Percentiles rank a stretch among this genome's conserved stretches.
phyloP scores from a whole-genome alignment of 2,113 vertebrate species.

The Anseranas semipalmata region DNA sequence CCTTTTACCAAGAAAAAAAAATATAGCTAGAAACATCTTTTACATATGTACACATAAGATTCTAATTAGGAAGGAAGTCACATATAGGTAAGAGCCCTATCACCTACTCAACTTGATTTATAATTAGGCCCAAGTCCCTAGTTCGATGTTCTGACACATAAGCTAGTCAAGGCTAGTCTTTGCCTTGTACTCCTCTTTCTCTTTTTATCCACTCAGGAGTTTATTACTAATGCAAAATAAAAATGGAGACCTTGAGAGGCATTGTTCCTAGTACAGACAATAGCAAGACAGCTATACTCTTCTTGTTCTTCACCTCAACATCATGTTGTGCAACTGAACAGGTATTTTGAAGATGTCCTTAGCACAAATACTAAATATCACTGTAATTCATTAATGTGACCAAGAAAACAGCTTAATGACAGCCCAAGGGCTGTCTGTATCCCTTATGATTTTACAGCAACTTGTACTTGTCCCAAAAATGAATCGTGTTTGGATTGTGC shows the following conservation, averaged over 20 bases:
- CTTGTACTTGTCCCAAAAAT: background rate
- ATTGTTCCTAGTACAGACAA: background rate
- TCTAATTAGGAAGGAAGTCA: background rate
- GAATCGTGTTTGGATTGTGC: background rate
- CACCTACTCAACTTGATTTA: background rate
- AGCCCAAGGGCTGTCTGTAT: background rate
- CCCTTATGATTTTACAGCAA: background rate
- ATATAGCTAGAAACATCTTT: background rate
- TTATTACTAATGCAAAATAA: background rate
- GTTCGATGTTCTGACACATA: background rate
- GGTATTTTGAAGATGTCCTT: background rate
- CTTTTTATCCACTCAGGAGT: background rate
- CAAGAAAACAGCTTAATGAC: background rate
- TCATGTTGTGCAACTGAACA: background rate
- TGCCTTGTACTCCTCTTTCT: background rate
- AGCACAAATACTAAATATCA: background rate
- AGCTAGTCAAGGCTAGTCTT: background rate
- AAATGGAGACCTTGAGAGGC: background rate
- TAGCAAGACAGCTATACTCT: background rate
- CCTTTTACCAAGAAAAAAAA: background rate
- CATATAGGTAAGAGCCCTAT: background rate
- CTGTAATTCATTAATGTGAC: background rate
- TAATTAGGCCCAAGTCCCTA: background rate
- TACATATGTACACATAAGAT: background rate
- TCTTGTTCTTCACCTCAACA: background rate